Evolutionary conservation across 2,797 vertebrate species (phyloP), one percentile per base, ranked within the genome.

Genomic region (Anas capensis): DNA sequence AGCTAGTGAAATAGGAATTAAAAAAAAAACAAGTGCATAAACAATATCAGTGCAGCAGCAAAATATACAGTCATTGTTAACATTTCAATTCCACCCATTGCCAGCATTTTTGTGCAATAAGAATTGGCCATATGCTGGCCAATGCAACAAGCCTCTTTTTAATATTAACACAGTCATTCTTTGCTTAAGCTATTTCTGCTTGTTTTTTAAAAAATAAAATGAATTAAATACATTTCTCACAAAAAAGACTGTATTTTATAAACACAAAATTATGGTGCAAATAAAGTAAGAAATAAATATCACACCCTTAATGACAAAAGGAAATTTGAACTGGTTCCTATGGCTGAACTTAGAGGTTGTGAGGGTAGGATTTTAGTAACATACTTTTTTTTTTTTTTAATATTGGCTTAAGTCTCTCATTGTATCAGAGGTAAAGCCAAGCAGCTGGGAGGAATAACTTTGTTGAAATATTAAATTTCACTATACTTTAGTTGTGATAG

Each of bases 71-170:
- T 96, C 88, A 85, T 66, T 82, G 90, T 94, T 95, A 97, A 97
- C 97, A 95, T 97, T 98, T 94, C 53, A 88, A 95, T 96, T 98
- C 97, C 98, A 98, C 95, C 96, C 93, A 97, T 94, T 95, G 96
- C 96, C 96, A 97, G 95, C 95, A 96, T 93, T 96, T 96, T 96
- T 98, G 98, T 98, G 98, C 98, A 98, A 98, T 96, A 97, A 96
- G 97, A 98, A 96, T 51, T 72, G 89, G 96, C 97, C 97, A 94
- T 94, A 70, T 64, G 60, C 86, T 96, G 97, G 95, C 97, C 97
- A 97, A 97, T 78, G 77, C 86, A 94, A 97, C 85, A 91, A 95
- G 76, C 95, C 82, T 96, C 53, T 87, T 73, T 76, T 79, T 61
- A 90, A 87, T 91, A 97, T 85, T 89, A 97, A 95, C 95, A 86